Base-by-base conservation (phyloP, 1,140 invertebrate genomes). In the Halesus radiatus region DNA sequence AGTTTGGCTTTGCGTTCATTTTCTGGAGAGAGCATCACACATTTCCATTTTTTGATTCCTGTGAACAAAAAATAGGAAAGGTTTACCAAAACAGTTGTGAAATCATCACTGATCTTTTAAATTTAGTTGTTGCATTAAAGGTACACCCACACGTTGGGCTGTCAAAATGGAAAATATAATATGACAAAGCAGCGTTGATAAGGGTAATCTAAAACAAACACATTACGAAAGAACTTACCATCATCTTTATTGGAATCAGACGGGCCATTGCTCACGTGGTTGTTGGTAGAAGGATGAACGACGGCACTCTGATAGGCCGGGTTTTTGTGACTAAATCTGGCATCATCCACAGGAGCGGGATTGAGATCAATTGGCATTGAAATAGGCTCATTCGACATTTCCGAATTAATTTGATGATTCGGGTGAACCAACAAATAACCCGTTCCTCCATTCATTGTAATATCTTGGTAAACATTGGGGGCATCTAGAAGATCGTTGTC, bases 271-370 rank as follows among this genome's bases (percentile, higher is more conserved):
- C 18, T 66, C 16, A 58, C 82, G 4, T 81, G 83, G 68, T 87
- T 86, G 70, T 84, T 87, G 6, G 84, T 86, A 3, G 90, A 90
- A 18, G 92, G 92, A 87, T 94, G 93, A 3, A 90, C 80, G 3
- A 89, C 88, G 0, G 93, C 94, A 79, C 93, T 94, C 85, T 94
- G 93, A 84, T 95, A 95, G 15, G 92, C 90, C 0, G 94, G 94
- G 84, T 93, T 94, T 50, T 93, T 92, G 84, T 95, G 92, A 83
- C 92, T 94, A 85, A 94, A 95, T 8, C 87, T 84, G 20, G 85
- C 84, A 16, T 87, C 87, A n/a, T 89, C 87, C 16, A 88, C 88
- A 64, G 82, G 85, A 45, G 84, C 85, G 4, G 85, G 77, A 68
- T 77, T 85, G 62, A 90, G 79, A 62, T 87, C 88, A 2, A 85